phyloP scores from a whole-genome alignment of 2,113 vertebrate genomes.

The Cololabis saira region DNA sequence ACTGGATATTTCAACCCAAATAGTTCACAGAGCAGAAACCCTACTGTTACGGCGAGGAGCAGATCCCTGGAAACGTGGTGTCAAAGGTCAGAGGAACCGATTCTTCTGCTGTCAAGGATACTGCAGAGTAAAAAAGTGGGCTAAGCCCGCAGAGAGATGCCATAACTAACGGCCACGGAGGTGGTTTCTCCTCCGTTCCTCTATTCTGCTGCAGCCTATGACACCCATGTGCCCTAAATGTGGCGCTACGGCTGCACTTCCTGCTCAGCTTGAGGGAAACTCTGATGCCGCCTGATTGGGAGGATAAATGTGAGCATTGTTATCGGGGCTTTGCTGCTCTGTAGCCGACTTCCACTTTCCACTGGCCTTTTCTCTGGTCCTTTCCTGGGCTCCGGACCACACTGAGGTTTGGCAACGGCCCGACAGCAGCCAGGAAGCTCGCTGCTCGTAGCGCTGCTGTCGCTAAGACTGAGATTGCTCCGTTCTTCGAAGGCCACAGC shows the following conservation, averaged over 20 bases:
- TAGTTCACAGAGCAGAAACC: background rate
- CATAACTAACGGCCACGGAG: slow-evolving; percentile 4
- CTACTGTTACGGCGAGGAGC: background rate
- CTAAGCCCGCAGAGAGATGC: background rate
- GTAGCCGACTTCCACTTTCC: slow-evolving; percentile 59
- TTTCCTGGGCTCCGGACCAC: slow-evolving; percentile 34
- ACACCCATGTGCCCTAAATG: slow-evolving; percentile 47
- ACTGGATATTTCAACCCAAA: slow-evolving; percentile 9
- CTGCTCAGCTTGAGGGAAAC: slow-evolving; percentile 53
- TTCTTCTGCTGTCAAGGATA: slow-evolving; percentile 37
- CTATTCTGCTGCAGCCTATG: slow-evolving; percentile 30
- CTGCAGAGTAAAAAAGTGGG: slow-evolving; percentile 9
- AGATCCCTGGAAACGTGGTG: too few relatives aligned
- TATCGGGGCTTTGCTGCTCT: slow-evolving; percentile 50
- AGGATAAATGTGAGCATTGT: slow-evolving; percentile 72
- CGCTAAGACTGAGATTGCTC: slow-evolving; percentile 53
- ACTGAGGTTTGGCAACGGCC: slow-evolving; percentile 55
- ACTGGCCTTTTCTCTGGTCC: slow-evolving; percentile 24
- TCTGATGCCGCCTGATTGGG: slow-evolving; percentile 45
- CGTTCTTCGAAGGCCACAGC: slow-evolving; percentile 72
- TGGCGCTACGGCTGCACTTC: slow-evolving; percentile 23
- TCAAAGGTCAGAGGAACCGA: background rate
- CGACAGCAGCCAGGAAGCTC: slow-evolving; percentile 44
- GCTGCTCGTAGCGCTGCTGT: slow-evolving; percentile 36
- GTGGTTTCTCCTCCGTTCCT: background rate